Percentiles rank a stretch among this genome's conserved stretches.
phyloP scores from a whole-genome alignment of 2,797 vertebrate genomes.

The Acropternis orthonyx region DNA sequence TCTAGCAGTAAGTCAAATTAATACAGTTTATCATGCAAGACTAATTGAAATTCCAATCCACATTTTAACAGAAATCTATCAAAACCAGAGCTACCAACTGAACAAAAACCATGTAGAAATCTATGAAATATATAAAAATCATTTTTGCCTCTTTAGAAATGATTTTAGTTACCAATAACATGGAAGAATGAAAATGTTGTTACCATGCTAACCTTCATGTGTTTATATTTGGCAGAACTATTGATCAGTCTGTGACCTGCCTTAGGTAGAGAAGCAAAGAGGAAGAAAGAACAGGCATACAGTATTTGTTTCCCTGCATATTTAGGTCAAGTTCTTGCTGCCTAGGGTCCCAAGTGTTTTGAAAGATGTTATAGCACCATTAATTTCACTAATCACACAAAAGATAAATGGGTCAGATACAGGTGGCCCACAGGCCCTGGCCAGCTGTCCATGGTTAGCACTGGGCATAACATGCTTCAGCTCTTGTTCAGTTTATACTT shows the following conservation, averaged over 20 bases:
- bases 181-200: background rate
- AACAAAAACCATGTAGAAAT: background rate
- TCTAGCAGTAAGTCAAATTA: background rate
- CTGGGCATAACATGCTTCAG: background rate
- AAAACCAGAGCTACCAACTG: background rate
- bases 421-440: background rate
- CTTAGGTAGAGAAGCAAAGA: background rate
- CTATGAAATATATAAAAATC: background rate
- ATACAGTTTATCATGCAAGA: background rate
- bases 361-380: background rate
- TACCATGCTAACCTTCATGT: background rate
- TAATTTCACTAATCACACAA: conserved; percentile 19
- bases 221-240: background rate
- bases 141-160: background rate
- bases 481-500: background rate
- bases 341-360: background rate
- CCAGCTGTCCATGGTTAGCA: background rate
- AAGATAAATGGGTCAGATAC: background rate
- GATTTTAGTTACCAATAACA: background rate
- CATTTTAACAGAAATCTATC: background rate
- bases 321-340: background rate
- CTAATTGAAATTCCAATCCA: background rate
- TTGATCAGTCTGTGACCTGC: background rate
- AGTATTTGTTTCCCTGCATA: background rate
- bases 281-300: background rate